phyloP scores from a whole-genome alignment of 2,888 invertebrate genomes.

The Lasioglossum zephyrum region DNA sequence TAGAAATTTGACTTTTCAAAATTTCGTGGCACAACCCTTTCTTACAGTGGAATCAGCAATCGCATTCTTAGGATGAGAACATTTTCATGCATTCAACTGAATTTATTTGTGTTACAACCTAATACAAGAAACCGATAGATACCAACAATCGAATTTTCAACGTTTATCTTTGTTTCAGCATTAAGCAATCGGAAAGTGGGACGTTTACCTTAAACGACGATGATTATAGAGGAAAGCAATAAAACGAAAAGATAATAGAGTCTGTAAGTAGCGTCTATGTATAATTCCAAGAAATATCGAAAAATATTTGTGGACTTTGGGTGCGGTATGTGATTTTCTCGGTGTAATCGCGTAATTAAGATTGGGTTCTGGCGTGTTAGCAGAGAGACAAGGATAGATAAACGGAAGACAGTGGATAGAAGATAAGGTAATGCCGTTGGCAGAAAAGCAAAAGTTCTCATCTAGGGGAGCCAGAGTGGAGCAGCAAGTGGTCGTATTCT shows the following conservation, averaged over 20 bases:
- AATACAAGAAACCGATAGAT: no score
- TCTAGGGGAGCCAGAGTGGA: constrained; percentile 55
- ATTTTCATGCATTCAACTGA: no score
- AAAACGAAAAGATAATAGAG: background rate
- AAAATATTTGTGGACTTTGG: no score
- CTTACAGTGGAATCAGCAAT: no score
- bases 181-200: background rate
- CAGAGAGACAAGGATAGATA: constrained; percentile 24
- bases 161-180: background rate
- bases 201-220: background rate
- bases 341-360: constrained; percentile 49
- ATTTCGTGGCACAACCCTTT: no score
- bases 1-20: no score
- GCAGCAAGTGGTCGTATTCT: constrained; percentile 73
- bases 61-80: no score
- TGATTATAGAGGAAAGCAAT: background rate
- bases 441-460: constrained; percentile 64
- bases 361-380: constrained; percentile 27
- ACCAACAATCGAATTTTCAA: no score
- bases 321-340: background rate
- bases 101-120: no score
- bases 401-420: constrained; percentile 39
- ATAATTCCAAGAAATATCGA: background rate
- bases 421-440: constrained; percentile 58
- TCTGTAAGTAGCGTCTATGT: no score